Evolutionary conservation across 2,888 invertebrate genomes (phyloP).

Genomic region (Ophion ellenae): DNA sequence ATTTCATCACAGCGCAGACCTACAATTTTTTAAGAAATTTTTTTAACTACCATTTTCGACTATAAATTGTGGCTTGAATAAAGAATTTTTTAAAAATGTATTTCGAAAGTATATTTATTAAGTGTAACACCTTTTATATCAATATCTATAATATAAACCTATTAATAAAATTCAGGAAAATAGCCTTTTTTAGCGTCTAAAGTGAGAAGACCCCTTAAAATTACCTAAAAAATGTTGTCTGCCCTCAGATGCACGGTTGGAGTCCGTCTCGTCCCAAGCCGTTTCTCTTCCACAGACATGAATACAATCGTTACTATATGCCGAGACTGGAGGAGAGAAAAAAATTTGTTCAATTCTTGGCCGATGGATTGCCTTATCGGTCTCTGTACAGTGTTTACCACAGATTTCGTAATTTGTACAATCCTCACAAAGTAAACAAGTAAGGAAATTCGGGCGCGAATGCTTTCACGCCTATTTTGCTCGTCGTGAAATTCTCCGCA

Average conservation of each 20-base stretch:
- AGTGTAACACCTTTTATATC: too few relatives aligned
- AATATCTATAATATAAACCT: too few relatives aligned
- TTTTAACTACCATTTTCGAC: too few relatives aligned
- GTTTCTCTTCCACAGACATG: slow-evolving; percentile 73
- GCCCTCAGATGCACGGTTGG: slow-evolving; percentile 77
- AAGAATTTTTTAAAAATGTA: too few relatives aligned
- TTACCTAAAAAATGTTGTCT: neutral
- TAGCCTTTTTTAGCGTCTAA: too few relatives aligned
- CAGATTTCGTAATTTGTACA: slow-evolving; percentile 76
- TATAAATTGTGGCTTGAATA: too few relatives aligned
- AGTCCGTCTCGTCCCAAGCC: slow-evolving; percentile 66
- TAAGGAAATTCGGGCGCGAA: slow-evolving; percentile 6
- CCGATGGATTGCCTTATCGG: slow-evolving; percentile 76
- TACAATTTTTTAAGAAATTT: too few relatives aligned
- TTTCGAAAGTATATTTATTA: too few relatives aligned
- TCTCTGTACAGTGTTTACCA: slow-evolving; percentile 80
- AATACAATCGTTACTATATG: slow-evolving; percentile 63
- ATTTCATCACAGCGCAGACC: too few relatives aligned
- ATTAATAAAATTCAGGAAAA: too few relatives aligned
- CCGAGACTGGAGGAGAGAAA: slow-evolving; percentile 70
- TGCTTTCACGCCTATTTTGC: neutral
- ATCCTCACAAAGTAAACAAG: slow-evolving; percentile 67
- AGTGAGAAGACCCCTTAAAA: neutral
- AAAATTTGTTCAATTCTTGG: slow-evolving; percentile 80
- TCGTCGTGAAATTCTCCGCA: neutral